phyloP scores from a whole-genome alignment of 2,797 vertebrate species.

The Hydrocynus forskahlii region DNA sequence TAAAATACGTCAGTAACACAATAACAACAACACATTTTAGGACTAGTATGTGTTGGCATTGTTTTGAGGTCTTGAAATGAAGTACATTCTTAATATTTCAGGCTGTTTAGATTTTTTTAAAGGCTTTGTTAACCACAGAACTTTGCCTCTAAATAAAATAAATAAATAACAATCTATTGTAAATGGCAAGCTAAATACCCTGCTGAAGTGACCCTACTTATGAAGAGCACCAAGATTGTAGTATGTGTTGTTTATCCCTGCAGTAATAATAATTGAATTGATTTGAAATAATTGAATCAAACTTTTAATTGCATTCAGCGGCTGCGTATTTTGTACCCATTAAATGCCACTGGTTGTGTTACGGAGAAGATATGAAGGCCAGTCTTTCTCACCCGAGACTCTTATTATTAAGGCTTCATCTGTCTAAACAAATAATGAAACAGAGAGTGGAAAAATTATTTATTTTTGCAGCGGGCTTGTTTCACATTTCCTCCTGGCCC shows the following conservation, averaged over 20 bases:
- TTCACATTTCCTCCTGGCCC: slow-evolving; percentile 78
- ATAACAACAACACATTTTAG: too few relatives aligned
- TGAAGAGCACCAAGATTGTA: slow-evolving; percentile 7
- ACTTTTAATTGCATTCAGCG: slow-evolving; percentile 76
- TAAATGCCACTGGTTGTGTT: slow-evolving; percentile 77
- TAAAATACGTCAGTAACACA: too few relatives aligned
- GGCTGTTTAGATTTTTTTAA: too few relatives aligned
- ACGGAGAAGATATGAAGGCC: slow-evolving; percentile 72
- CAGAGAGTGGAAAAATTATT: slow-evolving; percentile 82
- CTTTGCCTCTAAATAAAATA: not conserved
- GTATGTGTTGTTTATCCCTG: slow-evolving; percentile 46
- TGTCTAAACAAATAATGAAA: slow-evolving; percentile 83
- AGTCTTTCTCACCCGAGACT: slow-evolving; percentile 77
- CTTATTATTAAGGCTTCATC: slow-evolving; percentile 79
- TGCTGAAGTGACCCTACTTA: slow-evolving; percentile 17
- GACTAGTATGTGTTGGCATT: too few relatives aligned
- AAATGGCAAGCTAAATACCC: slow-evolving; percentile 4
- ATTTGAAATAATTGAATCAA: slow-evolving; percentile 34
- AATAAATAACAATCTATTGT: not conserved
- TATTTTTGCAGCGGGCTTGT: slow-evolving; percentile 80
- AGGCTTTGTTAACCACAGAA: too few relatives aligned
- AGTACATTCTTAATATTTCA: slow-evolving; percentile 36
- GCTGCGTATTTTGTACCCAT: slow-evolving; percentile 71
- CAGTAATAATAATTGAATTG: slow-evolving; percentile 46
- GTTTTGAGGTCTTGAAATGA: not conserved